These are phyloP conservation scores for Pseudopipra pipra DNA, from an alignment of 2,113 vertebrate genomes.

Conservation along the genomic window DNA sequence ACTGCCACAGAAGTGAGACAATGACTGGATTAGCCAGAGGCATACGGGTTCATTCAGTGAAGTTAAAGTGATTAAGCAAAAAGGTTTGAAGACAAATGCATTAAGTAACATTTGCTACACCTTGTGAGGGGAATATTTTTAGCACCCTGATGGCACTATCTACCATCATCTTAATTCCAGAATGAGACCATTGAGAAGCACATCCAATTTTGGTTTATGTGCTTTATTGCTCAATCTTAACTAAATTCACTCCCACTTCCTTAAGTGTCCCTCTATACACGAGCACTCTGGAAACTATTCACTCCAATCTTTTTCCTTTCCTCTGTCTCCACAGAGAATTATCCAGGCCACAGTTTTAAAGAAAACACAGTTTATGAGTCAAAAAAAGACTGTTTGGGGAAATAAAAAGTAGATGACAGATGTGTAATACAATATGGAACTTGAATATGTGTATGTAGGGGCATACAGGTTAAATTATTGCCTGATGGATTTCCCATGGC, in stretches of 20 bases:
- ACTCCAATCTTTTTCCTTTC: not conserved
- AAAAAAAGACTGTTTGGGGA: conserved; percentile 27
- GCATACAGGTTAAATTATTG: conserved; percentile 28
- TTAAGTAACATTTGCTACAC: not conserved
- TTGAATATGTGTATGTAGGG: not conserved
- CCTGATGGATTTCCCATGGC: not conserved
- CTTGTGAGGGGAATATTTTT: not conserved
- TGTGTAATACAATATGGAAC: conserved; percentile 23
- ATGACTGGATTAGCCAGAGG: not conserved
- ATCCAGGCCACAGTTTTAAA: not conserved
- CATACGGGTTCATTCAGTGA: not conserved
- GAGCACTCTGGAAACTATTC: conserved; percentile 29
- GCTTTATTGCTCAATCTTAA: not conserved
- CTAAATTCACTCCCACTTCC: not conserved
- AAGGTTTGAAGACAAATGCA: not conserved
- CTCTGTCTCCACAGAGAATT: conserved; percentile 11
- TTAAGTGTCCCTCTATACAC: not conserved
- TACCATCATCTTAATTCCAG: not conserved
- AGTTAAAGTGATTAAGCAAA: not conserved
- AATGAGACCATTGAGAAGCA: not conserved
- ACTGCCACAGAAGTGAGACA: not conserved
- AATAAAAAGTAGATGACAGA: conserved; percentile 34
- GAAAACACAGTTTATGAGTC: conserved; percentile 20
- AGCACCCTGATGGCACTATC: not conserved
- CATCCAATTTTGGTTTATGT: not conserved